phyloP scores from a whole-genome alignment of 2,797 vertebrate species.

The Platyrinchus mystaceus region DNA sequence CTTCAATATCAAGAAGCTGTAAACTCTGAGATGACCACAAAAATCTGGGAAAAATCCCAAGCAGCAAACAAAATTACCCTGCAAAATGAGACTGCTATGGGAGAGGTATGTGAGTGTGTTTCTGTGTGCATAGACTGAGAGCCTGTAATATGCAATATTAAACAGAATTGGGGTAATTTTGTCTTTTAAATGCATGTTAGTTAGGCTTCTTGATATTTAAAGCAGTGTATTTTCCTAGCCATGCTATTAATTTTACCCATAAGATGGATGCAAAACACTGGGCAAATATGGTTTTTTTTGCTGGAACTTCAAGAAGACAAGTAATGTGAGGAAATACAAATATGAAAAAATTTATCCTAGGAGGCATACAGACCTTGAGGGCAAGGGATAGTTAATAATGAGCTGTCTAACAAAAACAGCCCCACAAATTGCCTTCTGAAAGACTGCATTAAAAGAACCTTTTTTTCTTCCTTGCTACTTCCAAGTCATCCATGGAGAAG shows the following conservation, averaged over 20 bases:
- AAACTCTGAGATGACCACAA: not conserved
- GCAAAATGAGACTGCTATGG: not conserved
- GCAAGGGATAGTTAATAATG: not conserved
- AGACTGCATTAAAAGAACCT: not conserved
- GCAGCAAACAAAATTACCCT: not conserved
- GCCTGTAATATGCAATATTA: not conserved
- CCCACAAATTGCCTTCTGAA: not conserved
- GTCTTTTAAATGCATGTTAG: not conserved
- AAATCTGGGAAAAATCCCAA: not conserved
- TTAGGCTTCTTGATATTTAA: not conserved
- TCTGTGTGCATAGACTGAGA: fast-evolving
- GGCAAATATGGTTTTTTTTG: not conserved
- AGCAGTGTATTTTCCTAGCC: not conserved
- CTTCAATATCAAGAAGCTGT: not conserved
- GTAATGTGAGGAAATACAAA: not conserved
- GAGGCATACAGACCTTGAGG: not conserved
- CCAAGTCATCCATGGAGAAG: not conserved
- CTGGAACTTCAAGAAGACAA: not conserved
- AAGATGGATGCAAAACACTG: not conserved
- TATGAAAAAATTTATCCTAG: not conserved
- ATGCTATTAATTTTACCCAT: not conserved
- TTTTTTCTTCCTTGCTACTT: conserved; percentile 13
- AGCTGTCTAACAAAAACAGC: not conserved
- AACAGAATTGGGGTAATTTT: not conserved
- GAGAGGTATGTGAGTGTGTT: fast-evolving